Percentiles rank a stretch among this genome's conserved stretches.
Evolutionary conservation across 2,113 vertebrate genomes (phyloP).

Genomic region (Porphyrio hochstetteri): DNA sequence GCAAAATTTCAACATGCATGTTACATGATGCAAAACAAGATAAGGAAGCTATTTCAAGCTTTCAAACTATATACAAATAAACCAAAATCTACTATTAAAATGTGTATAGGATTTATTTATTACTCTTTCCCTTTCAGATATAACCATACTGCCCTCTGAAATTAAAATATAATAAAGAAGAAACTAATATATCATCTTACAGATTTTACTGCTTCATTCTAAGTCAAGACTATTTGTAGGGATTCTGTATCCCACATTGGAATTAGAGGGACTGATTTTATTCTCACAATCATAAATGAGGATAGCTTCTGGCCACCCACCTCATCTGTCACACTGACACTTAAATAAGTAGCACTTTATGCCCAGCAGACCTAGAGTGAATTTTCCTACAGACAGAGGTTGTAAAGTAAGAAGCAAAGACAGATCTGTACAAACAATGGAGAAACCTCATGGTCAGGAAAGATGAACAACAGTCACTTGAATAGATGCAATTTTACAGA

Average conservation of each 20-base stretch:
- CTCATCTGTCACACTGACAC: background rate
- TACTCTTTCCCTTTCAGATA: background rate
- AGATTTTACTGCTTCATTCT: background rate
- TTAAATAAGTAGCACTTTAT: background rate
- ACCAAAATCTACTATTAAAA: background rate
- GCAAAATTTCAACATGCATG: background rate
- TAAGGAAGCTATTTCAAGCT: background rate
- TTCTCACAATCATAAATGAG: constrained; percentile 9
- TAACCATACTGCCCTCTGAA: background rate
- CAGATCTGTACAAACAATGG: background rate
- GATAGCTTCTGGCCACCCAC: background rate
- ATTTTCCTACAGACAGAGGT: background rate
- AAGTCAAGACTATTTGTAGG: background rate
- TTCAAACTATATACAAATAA: background rate
- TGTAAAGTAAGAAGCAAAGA: background rate
- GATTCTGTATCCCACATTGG: background rate
- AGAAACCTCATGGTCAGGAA: background rate
- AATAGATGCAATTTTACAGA: background rate
- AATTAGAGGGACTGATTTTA: background rate
- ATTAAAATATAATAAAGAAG: background rate
- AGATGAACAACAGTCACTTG: background rate
- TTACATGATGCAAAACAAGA: background rate
- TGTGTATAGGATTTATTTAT: background rate
- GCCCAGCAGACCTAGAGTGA: background rate
- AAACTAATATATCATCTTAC: background rate